These are phyloP conservation scores for Tenthredo amoena DNA, from an alignment of 2,888 invertebrate genomes.

Conservation along the genomic window DNA sequence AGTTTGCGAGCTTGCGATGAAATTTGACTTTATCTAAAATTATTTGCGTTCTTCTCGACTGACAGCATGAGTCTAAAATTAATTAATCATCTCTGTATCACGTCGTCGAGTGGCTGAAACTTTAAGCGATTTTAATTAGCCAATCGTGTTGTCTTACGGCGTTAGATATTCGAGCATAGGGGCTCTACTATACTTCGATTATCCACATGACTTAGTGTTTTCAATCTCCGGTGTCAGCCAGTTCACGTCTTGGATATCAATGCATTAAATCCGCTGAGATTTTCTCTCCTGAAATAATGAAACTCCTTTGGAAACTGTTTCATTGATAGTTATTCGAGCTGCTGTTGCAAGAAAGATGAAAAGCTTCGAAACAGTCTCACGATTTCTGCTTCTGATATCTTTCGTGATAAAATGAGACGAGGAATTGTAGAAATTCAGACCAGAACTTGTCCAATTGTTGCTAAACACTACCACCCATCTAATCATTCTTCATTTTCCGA, in stretches of 20 bases:
- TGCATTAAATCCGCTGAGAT: neutral
- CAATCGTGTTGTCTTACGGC: conserved; percentile 35
- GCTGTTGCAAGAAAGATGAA: neutral
- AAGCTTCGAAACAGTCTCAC: neutral
- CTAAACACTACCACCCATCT: neutral
- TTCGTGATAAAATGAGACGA: neutral
- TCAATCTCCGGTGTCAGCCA: conserved; percentile 11
- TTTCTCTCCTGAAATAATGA: neutral
- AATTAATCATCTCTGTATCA: neutral
- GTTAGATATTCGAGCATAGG: conserved; percentile 39
- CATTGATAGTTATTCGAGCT: neutral
- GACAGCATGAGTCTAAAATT: neutral
- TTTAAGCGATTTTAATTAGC: conserved; percentile 25
- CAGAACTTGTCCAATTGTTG: neutral
- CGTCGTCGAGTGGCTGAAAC: conserved; percentile 8
- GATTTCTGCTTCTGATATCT: neutral
- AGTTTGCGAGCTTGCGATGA: neutral
- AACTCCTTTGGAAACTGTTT: neutral
- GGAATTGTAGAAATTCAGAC: neutral
- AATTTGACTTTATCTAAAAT: neutral
- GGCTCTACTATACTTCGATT: conserved; percentile 44
- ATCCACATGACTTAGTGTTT: conserved; percentile 10
- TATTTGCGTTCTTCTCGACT: neutral
- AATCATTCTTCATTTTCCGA: neutral
- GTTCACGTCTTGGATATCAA: neutral